A percentile compares a stretch with the other conserved stretches of the same genome.
These are phyloP conservation scores for Drosophila longiperda DNA, from an alignment of 2,888 invertebrate genomes.

Conservation along the genomic window DNA sequence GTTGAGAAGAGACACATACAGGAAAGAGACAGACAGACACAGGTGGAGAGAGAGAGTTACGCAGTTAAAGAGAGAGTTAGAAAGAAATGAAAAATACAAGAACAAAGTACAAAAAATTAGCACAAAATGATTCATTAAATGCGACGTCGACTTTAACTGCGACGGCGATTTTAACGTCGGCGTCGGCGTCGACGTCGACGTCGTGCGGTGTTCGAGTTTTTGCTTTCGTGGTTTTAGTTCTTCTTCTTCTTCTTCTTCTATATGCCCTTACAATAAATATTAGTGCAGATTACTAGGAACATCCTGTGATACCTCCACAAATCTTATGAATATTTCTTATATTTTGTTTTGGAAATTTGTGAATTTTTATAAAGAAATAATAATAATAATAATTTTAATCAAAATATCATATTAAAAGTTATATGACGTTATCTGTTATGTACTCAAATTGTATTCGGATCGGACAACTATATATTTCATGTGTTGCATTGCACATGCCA, in stretches of 20 bases:
- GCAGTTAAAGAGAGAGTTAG: slow-evolving; percentile 22
- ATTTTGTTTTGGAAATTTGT: neutral
- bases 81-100: slow-evolving; percentile 49
- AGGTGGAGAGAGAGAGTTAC: slow-evolving; percentile 20
- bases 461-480: neutral
- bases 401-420: neutral
- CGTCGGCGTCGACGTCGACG: slow-evolving; percentile 15
- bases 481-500: neutral
- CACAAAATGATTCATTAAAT: slow-evolving; percentile 46
- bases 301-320: neutral
- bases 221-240: neutral
- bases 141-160: slow-evolving; percentile 28
- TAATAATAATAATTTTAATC: neutral
- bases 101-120: slow-evolving; percentile 65
- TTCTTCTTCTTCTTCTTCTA: neutral
- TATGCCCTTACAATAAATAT: slow-evolving; percentile 11
- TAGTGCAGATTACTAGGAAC: neutral
- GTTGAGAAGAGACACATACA: slow-evolving; percentile 13
- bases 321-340: neutral
- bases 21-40: slow-evolving; percentile 9
- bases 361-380: neutral
- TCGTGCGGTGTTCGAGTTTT: slow-evolving; percentile 19
- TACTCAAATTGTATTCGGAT: neutral
- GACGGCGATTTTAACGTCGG: slow-evolving; percentile 15
- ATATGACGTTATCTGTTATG: neutral